Conservation (phyloP, 2,888 invertebrate genomes). For the Caradrina kadenii region DNA sequence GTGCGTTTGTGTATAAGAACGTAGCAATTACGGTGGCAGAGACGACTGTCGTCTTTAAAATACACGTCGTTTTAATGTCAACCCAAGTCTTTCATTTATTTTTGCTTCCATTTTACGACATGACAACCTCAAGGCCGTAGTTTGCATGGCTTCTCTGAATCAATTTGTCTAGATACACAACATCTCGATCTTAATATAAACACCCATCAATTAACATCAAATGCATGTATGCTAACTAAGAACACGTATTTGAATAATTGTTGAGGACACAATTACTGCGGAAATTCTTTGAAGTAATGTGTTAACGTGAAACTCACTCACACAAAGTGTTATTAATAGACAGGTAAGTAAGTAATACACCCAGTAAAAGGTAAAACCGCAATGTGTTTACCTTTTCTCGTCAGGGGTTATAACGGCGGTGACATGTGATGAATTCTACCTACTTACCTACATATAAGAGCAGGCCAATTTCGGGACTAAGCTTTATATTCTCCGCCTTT, state of each 20-base stretch:
- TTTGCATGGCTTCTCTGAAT: constrained; percentile 14
- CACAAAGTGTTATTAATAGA: constrained; percentile 36
- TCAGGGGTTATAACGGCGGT: constrained; percentile 33
- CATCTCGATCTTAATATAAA: constrained; percentile 7
- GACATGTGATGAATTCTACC: constrained; percentile 49
- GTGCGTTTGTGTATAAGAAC: constrained; percentile 37
- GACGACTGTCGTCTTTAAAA: constrained; percentile 49
- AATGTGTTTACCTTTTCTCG: constrained; percentile 36
- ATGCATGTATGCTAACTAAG: constrained; percentile 1
- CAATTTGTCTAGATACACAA: constrained; percentile 22
- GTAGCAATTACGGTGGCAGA: constrained; percentile 41
- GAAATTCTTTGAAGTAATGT: constrained; percentile 14
- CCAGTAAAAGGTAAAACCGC: constrained; percentile 28
- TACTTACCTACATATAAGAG: constrained; percentile 25
- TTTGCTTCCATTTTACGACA: constrained; percentile 33
- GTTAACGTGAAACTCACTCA: constrained; percentile 9
- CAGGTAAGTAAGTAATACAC: constrained; percentile 37
- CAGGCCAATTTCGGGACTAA: constrained; percentile 67
- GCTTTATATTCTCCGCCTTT: constrained; percentile 74
- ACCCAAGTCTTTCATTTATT: constrained; percentile 49
- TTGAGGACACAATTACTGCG: background rate
- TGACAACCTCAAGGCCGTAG: constrained; percentile 7
- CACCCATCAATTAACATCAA: constrained; percentile 10
- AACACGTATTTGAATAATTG: constrained; percentile 4
- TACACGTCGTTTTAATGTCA: constrained; percentile 53